Conservation (phyloP, 1,140 invertebrate genomes). For the Leptopilina boulardi region DNA sequence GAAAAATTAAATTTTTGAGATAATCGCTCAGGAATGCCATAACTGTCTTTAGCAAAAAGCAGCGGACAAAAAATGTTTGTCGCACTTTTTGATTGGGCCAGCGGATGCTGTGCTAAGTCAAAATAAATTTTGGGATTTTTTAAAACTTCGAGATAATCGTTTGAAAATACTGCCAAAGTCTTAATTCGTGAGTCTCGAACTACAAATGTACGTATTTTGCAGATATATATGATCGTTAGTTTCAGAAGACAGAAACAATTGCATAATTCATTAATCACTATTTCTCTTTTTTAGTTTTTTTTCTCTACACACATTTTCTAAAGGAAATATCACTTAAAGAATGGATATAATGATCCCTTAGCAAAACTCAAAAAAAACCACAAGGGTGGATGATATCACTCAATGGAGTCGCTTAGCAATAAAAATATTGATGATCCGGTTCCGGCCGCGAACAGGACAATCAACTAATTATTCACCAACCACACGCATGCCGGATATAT, state of each 20-base stretch:
- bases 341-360: conserved; percentile 48
- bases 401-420: conserved; percentile 53
- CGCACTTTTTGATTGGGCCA: too few relatives aligned
- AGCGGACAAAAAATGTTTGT: too few relatives aligned
- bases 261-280: conserved; percentile 1
- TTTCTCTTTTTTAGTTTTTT: not conserved
- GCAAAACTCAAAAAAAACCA: conserved; percentile 54
- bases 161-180: too few relatives aligned
- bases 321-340: conserved; percentile 60
- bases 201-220: too few relatives aligned
- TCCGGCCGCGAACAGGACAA: conserved; percentile 65
- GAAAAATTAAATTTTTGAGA: too few relatives aligned
- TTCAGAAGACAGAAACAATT: not conserved
- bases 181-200: too few relatives aligned
- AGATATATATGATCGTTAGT: not conserved
- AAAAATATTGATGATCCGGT: conserved; percentile 69
- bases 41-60: too few relatives aligned
- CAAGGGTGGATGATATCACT: conserved; percentile 50
- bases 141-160: too few relatives aligned
- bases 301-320: not conserved
- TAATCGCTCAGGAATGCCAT: too few relatives aligned
- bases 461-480: conserved; percentile 70
- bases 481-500: conserved; percentile 56
- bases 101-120: too few relatives aligned
- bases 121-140: too few relatives aligned